Conservation (phyloP, 2,113 vertebrate genomes). For the Lepus timidus region DNA sequence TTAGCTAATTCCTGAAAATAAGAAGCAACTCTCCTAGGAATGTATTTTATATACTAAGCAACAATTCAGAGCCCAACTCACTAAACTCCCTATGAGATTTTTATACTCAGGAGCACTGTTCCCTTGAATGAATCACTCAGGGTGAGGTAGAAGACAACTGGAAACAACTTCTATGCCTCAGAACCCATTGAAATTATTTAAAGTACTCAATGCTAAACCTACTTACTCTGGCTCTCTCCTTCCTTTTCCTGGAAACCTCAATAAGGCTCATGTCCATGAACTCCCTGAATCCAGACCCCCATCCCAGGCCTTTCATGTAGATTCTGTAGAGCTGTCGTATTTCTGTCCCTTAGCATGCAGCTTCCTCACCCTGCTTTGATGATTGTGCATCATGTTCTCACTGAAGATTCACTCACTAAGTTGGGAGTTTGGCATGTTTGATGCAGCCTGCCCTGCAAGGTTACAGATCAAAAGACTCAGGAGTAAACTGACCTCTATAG, state of each 20-base stretch:
- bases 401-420: too few relatives aligned
- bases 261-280: not conserved
- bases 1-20: not conserved
- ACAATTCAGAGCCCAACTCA: not conserved
- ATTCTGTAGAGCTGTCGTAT: too few relatives aligned
- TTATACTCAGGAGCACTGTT: not conserved
- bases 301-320: too few relatives aligned
- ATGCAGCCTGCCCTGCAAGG: too few relatives aligned
- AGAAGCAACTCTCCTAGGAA: not conserved
- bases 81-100: rapidly evolving
- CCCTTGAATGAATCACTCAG: not conserved
- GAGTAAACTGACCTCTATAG: too few relatives aligned
- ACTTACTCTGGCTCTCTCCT: not conserved
- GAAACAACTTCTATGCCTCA: rapidly evolving
- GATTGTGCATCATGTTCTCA: too few relatives aligned
- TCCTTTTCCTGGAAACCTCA: not conserved
- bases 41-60: not conserved
- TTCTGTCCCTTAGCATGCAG: too few relatives aligned
- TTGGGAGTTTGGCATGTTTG: too few relatives aligned
- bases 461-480: too few relatives aligned
- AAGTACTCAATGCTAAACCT: not conserved
- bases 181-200: not conserved
- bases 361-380: too few relatives aligned
- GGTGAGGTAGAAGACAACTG: not conserved
- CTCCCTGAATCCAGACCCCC: too few relatives aligned